phyloP scores from a whole-genome alignment of 2,888 invertebrate species.

The Zelleria hepariella region DNA sequence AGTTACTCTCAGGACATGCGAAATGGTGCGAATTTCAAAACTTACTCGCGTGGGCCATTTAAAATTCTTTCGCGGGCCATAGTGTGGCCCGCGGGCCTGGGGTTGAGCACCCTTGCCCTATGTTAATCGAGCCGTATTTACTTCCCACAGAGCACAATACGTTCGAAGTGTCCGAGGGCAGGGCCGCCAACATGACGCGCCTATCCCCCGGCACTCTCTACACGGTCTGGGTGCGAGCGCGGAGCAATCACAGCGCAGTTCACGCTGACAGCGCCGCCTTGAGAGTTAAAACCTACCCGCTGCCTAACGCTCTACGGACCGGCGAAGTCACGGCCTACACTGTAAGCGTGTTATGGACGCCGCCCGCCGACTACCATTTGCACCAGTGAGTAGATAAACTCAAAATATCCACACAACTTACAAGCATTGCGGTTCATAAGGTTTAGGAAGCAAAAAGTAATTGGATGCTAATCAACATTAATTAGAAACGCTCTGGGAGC shows the following conservation, averaged over 20 bases:
- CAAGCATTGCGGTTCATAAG: too few species aligned
- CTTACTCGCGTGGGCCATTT: too few species aligned
- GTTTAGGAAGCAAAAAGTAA: too few species aligned
- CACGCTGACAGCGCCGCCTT: slow-evolving; percentile 74
- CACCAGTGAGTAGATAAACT: slow-evolving; percentile 30
- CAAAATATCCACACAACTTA: too few species aligned
- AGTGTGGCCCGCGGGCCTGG: too few species aligned
- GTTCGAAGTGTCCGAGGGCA: slow-evolving; percentile 48
- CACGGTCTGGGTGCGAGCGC: slow-evolving; percentile 81
- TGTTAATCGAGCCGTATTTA: too few species aligned
- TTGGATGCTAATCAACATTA: too few species aligned
- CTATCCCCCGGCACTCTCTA: slow-evolving; percentile 79
- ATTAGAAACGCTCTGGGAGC: too few species aligned
- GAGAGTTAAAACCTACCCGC: slow-evolving; percentile 77
- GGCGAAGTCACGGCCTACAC: slow-evolving; percentile 46
- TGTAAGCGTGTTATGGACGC: slow-evolving; percentile 78
- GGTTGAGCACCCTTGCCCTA: too few species aligned
- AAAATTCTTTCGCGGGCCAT: too few species aligned
- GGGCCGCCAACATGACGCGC: slow-evolving; percentile 66
- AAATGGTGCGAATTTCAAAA: too few species aligned
- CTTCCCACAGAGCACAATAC: slow-evolving; percentile 49
- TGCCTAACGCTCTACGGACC: slow-evolving; percentile 77
- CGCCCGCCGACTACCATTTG: slow-evolving; percentile 46
- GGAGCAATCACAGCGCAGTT: slow-evolving; percentile 76
- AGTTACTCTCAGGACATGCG: too few species aligned